Percentiles rank a stretch among this genome's conserved stretches.
These are phyloP conservation scores for Nothura maculosa DNA, from an alignment of 2,797 vertebrate species.

Conservation along the genomic window DNA sequence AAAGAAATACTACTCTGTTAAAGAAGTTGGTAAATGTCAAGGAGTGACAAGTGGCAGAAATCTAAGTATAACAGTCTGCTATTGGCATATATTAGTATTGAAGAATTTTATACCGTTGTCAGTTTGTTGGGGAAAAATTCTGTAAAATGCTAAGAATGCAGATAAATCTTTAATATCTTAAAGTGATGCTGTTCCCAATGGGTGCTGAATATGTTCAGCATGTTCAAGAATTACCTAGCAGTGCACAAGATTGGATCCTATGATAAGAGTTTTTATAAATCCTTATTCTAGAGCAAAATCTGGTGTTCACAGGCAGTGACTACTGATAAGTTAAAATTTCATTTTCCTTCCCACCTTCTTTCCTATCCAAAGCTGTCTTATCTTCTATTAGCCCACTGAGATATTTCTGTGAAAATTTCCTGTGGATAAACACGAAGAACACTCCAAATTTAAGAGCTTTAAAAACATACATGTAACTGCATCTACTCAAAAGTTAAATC, in stretches of 20 bases:
- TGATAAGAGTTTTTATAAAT: not conserved
- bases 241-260: not conserved
- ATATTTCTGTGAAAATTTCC: not conserved
- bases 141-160: not conserved
- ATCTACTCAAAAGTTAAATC: not conserved
- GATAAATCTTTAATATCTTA: not conserved
- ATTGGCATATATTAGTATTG: not conserved
- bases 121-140: not conserved
- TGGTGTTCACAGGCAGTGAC: not conserved
- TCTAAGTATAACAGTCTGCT: not conserved
- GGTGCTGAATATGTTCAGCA: not conserved
- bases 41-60: not conserved
- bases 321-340: not conserved
- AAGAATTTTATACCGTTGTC: not conserved
- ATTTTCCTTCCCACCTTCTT: not conserved
- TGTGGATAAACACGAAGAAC: not conserved
- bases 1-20: slow-evolving; percentile 12
- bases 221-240: not conserved
- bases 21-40: not conserved
- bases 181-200: not conserved
- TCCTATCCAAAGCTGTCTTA: not conserved
- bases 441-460: not conserved
- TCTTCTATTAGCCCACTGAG: not conserved
- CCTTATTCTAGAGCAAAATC: not conserved
- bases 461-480: not conserved